Evolutionary conservation across 2,888 invertebrate genomes (phyloP), one percentile per base, ranked within the genome.

Genomic region (Periphyllus acericola): DNA sequence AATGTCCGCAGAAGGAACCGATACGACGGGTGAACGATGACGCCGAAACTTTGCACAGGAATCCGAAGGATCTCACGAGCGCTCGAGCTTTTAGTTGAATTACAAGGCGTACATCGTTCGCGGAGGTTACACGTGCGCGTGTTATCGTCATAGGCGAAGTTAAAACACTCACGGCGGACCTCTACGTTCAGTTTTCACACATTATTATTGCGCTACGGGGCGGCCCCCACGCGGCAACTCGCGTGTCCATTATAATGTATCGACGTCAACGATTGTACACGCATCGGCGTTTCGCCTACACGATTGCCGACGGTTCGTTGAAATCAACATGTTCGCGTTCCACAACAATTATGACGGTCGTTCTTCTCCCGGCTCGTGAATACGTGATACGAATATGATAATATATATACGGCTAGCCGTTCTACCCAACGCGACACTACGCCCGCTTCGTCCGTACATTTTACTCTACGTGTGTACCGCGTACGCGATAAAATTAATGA

Each of bases 241-340:
- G 60, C 36, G 36, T 80, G 34, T 17, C 11, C 80, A 80, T 80
- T 80, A 80, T 79, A 55, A 32, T n/a, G 36, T 66, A 80, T 80
- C 60, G 66, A 80, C 66, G 60, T 80, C 80, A 66, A 80, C 36
- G 80, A 36, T 80, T 19, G 80, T 80, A 60, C 32, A 29, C 14
- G 80, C 66, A 36, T 68, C 11, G 68, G 68, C 66, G n/a, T 68
- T 40, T 68, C 81, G 68, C 81, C 81, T 40, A 81, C 81, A 29
- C 19, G 29, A 29, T 40, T 60, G 21, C 6, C 68, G 68, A 68
- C 68, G 68, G 68, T 68, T 29, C 11, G 11, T 68, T 8, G 8
- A 68, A 68, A 68, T 68, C 11, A 29, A 68, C 68, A 29, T 68
- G 68, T 68, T 25, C 29, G 68, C 29, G 68, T 68, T 68, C 11